Evolutionary conservation across 2,888 invertebrate species (phyloP).

Genomic region (Cyrtodaria siliqua): DNA sequence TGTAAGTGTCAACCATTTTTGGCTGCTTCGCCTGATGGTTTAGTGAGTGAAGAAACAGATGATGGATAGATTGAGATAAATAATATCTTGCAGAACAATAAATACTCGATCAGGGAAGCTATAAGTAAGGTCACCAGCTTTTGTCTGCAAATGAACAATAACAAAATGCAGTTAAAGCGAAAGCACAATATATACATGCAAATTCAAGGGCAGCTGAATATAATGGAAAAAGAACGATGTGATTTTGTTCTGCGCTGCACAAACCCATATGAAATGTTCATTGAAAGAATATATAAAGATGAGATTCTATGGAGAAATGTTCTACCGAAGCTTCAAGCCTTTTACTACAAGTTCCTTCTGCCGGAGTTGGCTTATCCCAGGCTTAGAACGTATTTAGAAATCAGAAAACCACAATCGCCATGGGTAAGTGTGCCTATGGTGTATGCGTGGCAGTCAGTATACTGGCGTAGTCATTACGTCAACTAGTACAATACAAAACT

Average conservation of each 20-base stretch:
- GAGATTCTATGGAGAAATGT: slow-evolving; percentile 12
- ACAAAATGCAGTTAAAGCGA: background rate
- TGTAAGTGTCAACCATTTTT: slow-evolving; percentile 14
- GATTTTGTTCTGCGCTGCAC: slow-evolving; percentile 41
- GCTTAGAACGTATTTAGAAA: slow-evolving; percentile 23
- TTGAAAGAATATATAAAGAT: slow-evolving; percentile 26
- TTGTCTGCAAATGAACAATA: background rate
- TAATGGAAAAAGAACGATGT: slow-evolving; percentile 24
- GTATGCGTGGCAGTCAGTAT: too few species aligned
- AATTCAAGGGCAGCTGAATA: slow-evolving; percentile 32
- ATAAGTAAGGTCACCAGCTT: background rate
- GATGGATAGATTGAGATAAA: slow-evolving; percentile 14
- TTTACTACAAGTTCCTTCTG: slow-evolving; percentile 16
- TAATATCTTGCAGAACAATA: slow-evolving; percentile 32
- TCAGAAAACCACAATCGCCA: slow-evolving; percentile 26
- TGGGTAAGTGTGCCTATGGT: slow-evolving; percentile 46
- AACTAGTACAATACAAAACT: too few species aligned
- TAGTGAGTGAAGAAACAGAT: slow-evolving; percentile 4
- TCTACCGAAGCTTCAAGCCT: slow-evolving; percentile 27
- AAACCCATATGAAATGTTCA: slow-evolving; percentile 34
- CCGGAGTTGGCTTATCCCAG: too few species aligned
- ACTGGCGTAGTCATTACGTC: too few species aligned
- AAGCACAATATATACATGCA: slow-evolving; percentile 11
- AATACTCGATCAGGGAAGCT: slow-evolving; percentile 19
- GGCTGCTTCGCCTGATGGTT: slow-evolving; percentile 47